Percentiles rank a stretch among this genome's conserved stretches.
These are phyloP conservation scores for Nannoperca obscura DNA, from an alignment of 2,797 vertebrate genomes.

Conservation along the genomic window DNA sequence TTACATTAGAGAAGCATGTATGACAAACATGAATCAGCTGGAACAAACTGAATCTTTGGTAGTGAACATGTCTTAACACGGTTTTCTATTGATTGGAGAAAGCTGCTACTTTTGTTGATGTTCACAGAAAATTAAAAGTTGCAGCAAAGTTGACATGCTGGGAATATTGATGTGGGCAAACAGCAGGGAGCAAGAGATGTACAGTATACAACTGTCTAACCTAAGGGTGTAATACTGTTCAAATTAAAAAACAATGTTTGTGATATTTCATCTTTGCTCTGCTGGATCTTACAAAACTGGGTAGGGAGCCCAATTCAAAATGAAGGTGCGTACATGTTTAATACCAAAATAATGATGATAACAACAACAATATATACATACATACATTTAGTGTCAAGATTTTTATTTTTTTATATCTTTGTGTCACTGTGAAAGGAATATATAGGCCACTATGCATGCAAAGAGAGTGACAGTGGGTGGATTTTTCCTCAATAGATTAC, in stretches of 20 bases:
- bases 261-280: slow-evolving; percentile 10
- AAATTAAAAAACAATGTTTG: slow-evolving; percentile 1
- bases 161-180: neutral
- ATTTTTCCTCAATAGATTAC: slow-evolving; percentile 61
- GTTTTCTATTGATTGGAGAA: slow-evolving; percentile 1
- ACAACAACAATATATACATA: neutral
- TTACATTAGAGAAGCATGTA: slow-evolving; percentile 6
- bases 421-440: slow-evolving; percentile 25
- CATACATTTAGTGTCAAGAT: neutral
- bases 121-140: slow-evolving; percentile 9
- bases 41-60: neutral
- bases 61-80: neutral
- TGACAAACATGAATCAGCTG: slow-evolving; percentile 1
- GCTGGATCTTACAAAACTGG: neutral
- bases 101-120: neutral
- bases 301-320: neutral
- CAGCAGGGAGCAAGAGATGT: neutral
- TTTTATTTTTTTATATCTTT: neutral
- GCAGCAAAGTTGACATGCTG: neutral
- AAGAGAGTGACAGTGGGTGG: slow-evolving; percentile 44
- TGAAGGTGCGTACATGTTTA: neutral
- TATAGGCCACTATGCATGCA: slow-evolving; percentile 48
- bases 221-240: neutral
- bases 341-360: neutral
- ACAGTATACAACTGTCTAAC: neutral